A percentile compares a stretch with the other conserved stretches of the same genome.
Conservation (phyloP, 2,113 vertebrate species). For the Potamarius usumacintae region DNA sequence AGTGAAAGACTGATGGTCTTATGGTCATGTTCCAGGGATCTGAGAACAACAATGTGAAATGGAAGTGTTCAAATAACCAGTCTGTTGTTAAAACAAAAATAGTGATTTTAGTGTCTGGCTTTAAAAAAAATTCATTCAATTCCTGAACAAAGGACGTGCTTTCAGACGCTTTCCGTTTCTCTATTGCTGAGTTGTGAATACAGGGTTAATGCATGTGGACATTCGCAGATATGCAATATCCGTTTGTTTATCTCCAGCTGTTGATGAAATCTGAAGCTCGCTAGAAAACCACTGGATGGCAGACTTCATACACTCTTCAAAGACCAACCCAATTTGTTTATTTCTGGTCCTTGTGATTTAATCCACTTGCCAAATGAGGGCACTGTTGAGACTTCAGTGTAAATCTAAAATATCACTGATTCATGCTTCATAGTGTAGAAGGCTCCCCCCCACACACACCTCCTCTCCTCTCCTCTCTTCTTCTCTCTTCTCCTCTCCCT, state of each 20-base stretch:
- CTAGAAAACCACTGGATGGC: slow-evolving; percentile 31
- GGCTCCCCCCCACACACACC: background rate
- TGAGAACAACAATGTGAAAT: background rate
- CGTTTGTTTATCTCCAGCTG: background rate
- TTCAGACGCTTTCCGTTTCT: background rate
- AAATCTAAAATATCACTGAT: slow-evolving; percentile 23
- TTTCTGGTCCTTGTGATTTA: background rate
- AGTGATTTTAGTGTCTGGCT: background rate
- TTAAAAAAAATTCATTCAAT: no score
- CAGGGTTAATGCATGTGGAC: background rate
- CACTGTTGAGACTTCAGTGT: slow-evolving; percentile 44
- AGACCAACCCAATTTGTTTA: background rate
- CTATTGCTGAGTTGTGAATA: background rate
- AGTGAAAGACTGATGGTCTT: background rate
- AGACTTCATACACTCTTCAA: slow-evolving; percentile 20
- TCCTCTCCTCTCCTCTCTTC: background rate
- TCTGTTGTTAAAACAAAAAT: background rate
- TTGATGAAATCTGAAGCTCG: background rate
- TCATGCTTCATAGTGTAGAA: slow-evolving; percentile 31
- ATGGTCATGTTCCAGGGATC: background rate
- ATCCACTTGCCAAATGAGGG: slow-evolving; percentile 48
- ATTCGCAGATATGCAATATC: background rate
- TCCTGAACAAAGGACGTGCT: background rate
- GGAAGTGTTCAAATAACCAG: background rate
- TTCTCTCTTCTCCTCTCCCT: background rate